Evolutionary conservation across 1,140 invertebrate genomes (phyloP).

Genomic region (Drosophila punjabiensis): DNA sequence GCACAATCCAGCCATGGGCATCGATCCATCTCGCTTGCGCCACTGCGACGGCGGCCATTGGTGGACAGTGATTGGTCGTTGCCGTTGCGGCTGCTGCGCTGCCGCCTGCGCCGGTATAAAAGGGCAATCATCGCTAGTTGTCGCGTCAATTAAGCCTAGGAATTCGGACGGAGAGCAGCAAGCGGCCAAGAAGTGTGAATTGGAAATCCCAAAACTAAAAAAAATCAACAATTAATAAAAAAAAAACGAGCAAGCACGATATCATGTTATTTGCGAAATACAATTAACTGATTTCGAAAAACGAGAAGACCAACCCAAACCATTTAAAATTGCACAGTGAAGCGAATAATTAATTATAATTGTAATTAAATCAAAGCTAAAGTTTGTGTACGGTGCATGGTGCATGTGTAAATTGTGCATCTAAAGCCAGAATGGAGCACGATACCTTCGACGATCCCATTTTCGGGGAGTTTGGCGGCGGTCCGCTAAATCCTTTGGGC

Average conservation of each 20-base stretch:
- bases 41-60: conserved; percentile 55
- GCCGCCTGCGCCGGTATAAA: conserved; percentile 80
- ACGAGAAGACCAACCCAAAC: no score
- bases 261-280: conserved; percentile 62
- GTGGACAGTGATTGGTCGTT: conserved; percentile 73
- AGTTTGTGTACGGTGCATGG: conserved; percentile 27
- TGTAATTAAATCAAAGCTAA: conserved; percentile 44
- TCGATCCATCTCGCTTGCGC: conserved; percentile 28
- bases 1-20: conserved; percentile 3
- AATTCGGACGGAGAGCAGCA: conserved; percentile 67
- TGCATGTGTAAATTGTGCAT: conserved; percentile 10
- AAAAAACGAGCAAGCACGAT: conserved; percentile 2
- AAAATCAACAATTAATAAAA: conserved; percentile 15
- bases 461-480: conserved; percentile 89
- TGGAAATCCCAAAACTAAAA: not conserved
- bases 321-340: no score
- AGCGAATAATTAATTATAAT: conserved; percentile 53
- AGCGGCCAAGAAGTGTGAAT: conserved; percentile 41
- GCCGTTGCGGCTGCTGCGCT: conserved; percentile 47
- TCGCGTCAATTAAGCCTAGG: conserved; percentile 83
- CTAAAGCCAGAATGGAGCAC: conserved; percentile 88
- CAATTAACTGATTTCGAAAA: conserved; percentile 80
- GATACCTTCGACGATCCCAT: conserved; percentile 91
- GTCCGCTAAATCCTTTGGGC: conserved; percentile 78
- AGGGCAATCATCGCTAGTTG: conserved; percentile 84